A percentile compares a stretch with the other conserved stretches of the same genome.
Conservation (phyloP, 2,888 invertebrate species). For the Tenthredo notha region DNA sequence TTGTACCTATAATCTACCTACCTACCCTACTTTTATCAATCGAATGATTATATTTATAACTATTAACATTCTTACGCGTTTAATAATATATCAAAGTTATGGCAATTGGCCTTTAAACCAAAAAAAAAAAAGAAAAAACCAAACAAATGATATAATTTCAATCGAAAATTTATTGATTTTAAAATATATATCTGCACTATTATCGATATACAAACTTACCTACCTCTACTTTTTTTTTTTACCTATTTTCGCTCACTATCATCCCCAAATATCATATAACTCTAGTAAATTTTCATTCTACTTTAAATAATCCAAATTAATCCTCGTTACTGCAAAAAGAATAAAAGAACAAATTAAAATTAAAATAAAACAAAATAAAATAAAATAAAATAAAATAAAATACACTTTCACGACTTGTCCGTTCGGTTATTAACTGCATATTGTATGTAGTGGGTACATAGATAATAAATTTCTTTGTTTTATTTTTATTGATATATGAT, state of each 20-base stretch:
- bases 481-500: not conserved
- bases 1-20: not conserved
- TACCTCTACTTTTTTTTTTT: not conserved
- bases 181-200: not conserved
- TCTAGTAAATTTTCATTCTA: not conserved
- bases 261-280: not conserved
- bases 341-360: not conserved
- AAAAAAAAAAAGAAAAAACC: too few species aligned
- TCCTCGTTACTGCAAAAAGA: not conserved
- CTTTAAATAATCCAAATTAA: not conserved
- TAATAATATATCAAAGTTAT: not conserved
- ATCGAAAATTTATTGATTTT: too few species aligned
- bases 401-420: not conserved
- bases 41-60: not conserved
- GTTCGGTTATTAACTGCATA: not conserved
- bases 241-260: not conserved
- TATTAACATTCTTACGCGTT: not conserved
- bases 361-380: too few species aligned
- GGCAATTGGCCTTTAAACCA: too few species aligned
- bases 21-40: not conserved
- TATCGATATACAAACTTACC: not conserved
- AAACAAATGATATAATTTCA: too few species aligned
- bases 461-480: not conserved
- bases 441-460: not conserved
- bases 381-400: not conserved